Base-by-base conservation (phyloP, 2,113 vertebrate genomes). In the Oostethus manadensis region DNA sequence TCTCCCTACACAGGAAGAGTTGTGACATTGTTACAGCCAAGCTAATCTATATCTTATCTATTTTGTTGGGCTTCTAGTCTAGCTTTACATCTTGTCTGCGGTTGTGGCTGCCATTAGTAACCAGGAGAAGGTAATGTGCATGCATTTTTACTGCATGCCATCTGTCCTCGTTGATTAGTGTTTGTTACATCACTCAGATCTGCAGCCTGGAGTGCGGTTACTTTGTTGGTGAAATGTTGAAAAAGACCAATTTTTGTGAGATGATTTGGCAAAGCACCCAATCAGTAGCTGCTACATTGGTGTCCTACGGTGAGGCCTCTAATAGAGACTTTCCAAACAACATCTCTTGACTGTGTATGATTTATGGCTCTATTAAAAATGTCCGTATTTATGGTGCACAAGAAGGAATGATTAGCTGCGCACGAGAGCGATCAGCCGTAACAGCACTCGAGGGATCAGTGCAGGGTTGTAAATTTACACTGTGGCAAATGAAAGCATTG, bases 1-100 rank as follows among this genome's bases (percentile, higher is more conserved):
- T 99, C 97, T 93, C 97, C 97, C 96, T 98, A 93, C 73, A 92
- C 43, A 91, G 91, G 91, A 95, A 95, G 93, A 97, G 93, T 90
- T 55, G 91, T 84, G 93, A 88, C 88, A 91, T 58, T 42, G 92
- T 95, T 97, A 95, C 85, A 94, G 92, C 86, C 85, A 80, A 87
- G 84, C 82, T 78, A 81, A 84, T 83, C 87, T 76, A 78, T 68
- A 62, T 23, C 43, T 45, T 21, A 22, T 44, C 21, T 6, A 14
- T 9, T 10, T 58, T 17, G 26, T 18, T 55, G 23, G 6, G 29
- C 6, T 35, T n/a, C 2, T 18, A 20, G 57, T 46, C 16, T 10
- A 23, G 20, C 26, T 33, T 17, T 15, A 17, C 44, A 44, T 46
- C 22, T 22, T 29, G 6, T 44, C 42, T 3, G 23, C 18, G 46